Conservation (phyloP, 2,797 vertebrate genomes). For the Alectoris magna region DNA sequence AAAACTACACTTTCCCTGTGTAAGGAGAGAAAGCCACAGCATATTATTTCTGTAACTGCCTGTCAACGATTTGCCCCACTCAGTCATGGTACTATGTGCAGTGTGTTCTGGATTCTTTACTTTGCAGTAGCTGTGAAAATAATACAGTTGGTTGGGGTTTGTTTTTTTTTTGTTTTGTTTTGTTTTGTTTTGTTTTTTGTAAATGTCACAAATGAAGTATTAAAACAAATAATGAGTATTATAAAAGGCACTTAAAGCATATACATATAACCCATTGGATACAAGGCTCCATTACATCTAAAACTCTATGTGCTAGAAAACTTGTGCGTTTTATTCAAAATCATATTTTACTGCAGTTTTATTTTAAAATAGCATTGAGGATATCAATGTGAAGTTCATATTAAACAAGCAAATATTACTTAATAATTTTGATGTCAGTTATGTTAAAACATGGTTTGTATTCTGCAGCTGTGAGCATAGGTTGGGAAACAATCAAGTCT, state of each 20-base stretch:
- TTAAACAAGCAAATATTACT: slow-evolving; percentile 37
- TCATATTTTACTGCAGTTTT: slow-evolving; percentile 38
- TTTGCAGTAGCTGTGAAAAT: slow-evolving; percentile 41
- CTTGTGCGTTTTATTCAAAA: slow-evolving; percentile 35
- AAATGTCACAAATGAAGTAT: slow-evolving; percentile 38
- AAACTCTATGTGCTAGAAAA: slow-evolving; percentile 39
- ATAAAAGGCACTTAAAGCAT: slow-evolving; percentile 40
- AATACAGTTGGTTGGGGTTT: neutral
- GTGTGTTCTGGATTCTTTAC: slow-evolving; percentile 15
- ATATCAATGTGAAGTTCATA: slow-evolving; percentile 46
- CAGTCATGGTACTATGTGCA: slow-evolving; percentile 15
- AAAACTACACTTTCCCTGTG: slow-evolving; percentile 14
- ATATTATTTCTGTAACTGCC: slow-evolving; percentile 35
- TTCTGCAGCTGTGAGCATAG: slow-evolving; percentile 66
- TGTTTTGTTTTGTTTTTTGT: neutral
- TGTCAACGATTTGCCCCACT: slow-evolving; percentile 20
- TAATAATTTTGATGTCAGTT: slow-evolving; percentile 55
- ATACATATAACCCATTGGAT: neutral
- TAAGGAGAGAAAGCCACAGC: neutral
- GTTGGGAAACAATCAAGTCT: slow-evolving; percentile 54
- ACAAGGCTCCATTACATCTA: slow-evolving; percentile 26
- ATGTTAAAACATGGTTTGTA: slow-evolving; percentile 55
- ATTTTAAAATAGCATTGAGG: slow-evolving; percentile 36
- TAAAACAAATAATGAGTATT: slow-evolving; percentile 1
- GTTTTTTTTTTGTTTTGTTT: no score